Evolutionary conservation across 53 echinoderm and acorn worm species (phyloP).

Genomic region (Holothuria leucospilota): DNA sequence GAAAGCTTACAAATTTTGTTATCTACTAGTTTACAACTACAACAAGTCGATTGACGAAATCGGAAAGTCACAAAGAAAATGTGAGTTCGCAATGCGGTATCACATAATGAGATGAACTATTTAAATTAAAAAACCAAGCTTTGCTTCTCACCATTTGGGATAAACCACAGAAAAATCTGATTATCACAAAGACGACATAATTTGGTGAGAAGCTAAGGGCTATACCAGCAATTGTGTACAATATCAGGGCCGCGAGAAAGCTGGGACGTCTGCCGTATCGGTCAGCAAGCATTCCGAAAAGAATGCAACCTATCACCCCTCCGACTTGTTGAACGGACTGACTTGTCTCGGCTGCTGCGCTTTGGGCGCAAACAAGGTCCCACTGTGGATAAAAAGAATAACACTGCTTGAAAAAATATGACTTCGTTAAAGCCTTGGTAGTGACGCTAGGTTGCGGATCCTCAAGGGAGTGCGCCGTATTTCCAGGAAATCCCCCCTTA

Average conservation of each 20-base stretch:
- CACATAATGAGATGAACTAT: too few species aligned
- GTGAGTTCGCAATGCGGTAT: too few species aligned
- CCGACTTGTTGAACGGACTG: constrained; percentile 81
- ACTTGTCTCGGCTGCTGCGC: constrained; percentile 71
- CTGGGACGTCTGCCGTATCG: constrained; percentile 76
- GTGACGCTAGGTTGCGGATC: too few species aligned
- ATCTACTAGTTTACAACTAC: too few species aligned
- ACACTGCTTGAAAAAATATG: too few species aligned
- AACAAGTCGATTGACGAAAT: too few species aligned
- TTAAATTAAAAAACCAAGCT: too few species aligned
- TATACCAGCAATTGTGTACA: constrained; percentile 64
- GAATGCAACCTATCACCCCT: constrained; percentile 80
- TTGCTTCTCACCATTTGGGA: constrained; percentile 66
- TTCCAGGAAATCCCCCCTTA: too few species aligned
- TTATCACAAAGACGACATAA: constrained; percentile 52
- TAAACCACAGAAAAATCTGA: constrained; percentile 75
- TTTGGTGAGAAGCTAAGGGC: constrained; percentile 76
- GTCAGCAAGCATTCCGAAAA: constrained; percentile 83
- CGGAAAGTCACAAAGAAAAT: too few species aligned
- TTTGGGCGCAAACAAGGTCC: constrained; percentile 77
- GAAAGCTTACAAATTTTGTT: too few species aligned
- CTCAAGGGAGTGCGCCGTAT: too few species aligned
- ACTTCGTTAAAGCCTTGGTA: too few species aligned
- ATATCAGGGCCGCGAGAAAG: constrained; percentile 58
- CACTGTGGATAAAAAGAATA: constrained; percentile 55